Evolutionary conservation across 2,113 vertebrate species (phyloP).

Genomic region (Paedocypris sp.): DNA sequence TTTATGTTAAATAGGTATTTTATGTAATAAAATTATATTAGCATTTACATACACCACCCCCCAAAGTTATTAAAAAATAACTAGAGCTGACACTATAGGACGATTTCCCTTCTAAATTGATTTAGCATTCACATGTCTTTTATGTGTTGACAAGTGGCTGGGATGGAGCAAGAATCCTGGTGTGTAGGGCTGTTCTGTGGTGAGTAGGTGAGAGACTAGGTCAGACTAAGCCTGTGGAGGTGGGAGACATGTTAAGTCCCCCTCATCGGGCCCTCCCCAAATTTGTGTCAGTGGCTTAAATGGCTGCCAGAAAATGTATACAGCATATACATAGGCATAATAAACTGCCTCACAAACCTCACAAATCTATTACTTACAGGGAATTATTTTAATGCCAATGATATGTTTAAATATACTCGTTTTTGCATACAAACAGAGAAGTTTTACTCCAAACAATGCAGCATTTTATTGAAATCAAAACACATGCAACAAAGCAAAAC

Average conservation of each 20-base stretch:
- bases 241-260: constrained; percentile 13
- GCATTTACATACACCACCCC: no score
- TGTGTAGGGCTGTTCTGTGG: neutral
- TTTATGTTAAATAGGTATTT: no score
- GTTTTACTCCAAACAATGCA: constrained; percentile 6
- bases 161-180: neutral
- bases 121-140: constrained; percentile 8
- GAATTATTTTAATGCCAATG: no score
- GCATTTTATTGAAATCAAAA: constrained; percentile 21
- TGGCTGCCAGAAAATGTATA: constrained; percentile 12
- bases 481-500: constrained; percentile 34
- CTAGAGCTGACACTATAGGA: neutral
- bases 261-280: neutral
- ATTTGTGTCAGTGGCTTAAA: neutral
- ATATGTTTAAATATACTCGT: no score
- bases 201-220: constrained; percentile 6
- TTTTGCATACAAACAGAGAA: neutral
- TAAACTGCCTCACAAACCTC: no score
- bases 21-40: no score
- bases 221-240: constrained; percentile 5
- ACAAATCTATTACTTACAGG: no score
- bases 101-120: constrained; percentile 15
- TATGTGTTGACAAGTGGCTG: constrained; percentile 7
- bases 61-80: neutral
- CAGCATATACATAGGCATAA: no score